Percentiles rank a stretch among this genome's conserved stretches.
Evolutionary conservation across 2,797 vertebrate species (phyloP).

Genomic region (Notamacropus eugenii): DNA sequence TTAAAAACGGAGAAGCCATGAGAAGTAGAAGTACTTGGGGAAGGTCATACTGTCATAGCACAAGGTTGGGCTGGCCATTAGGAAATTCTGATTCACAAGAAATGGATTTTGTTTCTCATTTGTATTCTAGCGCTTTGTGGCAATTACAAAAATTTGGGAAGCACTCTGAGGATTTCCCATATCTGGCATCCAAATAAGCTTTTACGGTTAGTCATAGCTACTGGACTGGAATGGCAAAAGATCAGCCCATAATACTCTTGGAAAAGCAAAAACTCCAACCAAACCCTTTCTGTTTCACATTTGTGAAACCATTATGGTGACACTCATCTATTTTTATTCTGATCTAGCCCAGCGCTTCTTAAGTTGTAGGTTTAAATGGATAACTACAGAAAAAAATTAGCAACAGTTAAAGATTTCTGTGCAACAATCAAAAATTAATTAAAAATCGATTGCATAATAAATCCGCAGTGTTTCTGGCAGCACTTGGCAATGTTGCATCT

Average conservation of each 20-base stretch:
- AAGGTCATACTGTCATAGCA: conserved; percentile 31
- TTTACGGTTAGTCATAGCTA: conserved; percentile 64
- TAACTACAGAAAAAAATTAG: too few relatives aligned
- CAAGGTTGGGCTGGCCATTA: conserved; percentile 17
- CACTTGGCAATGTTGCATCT: too few relatives aligned
- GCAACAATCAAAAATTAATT: too few relatives aligned
- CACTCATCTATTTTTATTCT: not conserved
- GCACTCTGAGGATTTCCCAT: conserved; percentile 62
- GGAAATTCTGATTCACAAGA: conserved; percentile 34
- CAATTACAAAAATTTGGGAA: conserved; percentile 55
- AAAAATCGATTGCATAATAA: too few relatives aligned
- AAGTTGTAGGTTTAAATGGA: too few relatives aligned
- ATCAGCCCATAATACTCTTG: conserved; percentile 50
- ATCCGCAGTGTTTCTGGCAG: too few relatives aligned
- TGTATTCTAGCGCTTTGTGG: conserved; percentile 50
- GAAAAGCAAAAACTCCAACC: conserved; percentile 49
- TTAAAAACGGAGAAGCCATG: conserved; percentile 15
- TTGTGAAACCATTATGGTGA: conserved; percentile 19
- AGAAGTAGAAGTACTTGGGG: conserved; percentile 2
- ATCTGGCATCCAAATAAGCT: conserved; percentile 52
- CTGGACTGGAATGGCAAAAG: conserved; percentile 68
- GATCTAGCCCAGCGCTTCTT: not conserved
- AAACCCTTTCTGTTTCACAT: conserved; percentile 9
- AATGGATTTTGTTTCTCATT: conserved; percentile 7
- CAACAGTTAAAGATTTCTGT: too few relatives aligned